phyloP scores from a whole-genome alignment of 1,140 invertebrate genomes.

The Venustaconcha ellipsiformis region DNA sequence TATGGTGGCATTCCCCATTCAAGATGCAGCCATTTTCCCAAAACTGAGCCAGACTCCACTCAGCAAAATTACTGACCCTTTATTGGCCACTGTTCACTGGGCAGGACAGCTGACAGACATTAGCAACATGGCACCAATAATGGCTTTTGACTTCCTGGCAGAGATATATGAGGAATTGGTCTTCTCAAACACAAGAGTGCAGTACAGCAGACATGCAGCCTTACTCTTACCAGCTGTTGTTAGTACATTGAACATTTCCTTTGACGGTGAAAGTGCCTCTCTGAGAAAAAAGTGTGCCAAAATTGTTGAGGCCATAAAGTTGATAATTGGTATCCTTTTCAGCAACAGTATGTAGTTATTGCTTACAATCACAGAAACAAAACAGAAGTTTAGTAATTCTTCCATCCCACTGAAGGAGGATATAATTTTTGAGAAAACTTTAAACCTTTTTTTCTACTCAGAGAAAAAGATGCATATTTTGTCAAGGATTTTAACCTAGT shows the following conservation, averaged over 20 bases:
- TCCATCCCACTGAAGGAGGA: too few species aligned
- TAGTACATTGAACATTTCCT: slow-evolving; percentile 32
- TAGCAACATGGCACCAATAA: slow-evolving; percentile 38
- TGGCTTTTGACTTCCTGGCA: slow-evolving; percentile 50
- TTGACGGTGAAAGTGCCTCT: slow-evolving; percentile 28
- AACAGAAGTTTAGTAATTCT: background rate
- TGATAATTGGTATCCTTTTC: slow-evolving; percentile 42
- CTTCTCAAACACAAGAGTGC: slow-evolving; percentile 40
- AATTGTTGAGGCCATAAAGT: slow-evolving; percentile 46
- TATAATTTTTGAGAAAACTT: too few species aligned
- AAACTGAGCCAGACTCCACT: slow-evolving; percentile 31
- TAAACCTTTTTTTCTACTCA: too few species aligned
- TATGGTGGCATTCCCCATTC: slow-evolving; percentile 35
- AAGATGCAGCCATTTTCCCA: slow-evolving; percentile 24
- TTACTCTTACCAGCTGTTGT: slow-evolving; percentile 47
- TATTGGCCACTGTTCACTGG: slow-evolving; percentile 54
- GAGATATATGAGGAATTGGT: slow-evolving; percentile 61
- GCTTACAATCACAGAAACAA: background rate
- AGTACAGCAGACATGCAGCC: slow-evolving; percentile 38
- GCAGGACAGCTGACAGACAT: slow-evolving; percentile 44
- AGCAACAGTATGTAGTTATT: slow-evolving; percentile 1
- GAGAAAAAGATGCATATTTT: too few species aligned
- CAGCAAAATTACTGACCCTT: slow-evolving; percentile 42
- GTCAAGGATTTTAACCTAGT: too few species aligned
- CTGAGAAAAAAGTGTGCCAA: slow-evolving; percentile 42